Evolutionary conservation across 1,140 invertebrate species (phyloP).

Genomic region (Eueides isabella): DNA sequence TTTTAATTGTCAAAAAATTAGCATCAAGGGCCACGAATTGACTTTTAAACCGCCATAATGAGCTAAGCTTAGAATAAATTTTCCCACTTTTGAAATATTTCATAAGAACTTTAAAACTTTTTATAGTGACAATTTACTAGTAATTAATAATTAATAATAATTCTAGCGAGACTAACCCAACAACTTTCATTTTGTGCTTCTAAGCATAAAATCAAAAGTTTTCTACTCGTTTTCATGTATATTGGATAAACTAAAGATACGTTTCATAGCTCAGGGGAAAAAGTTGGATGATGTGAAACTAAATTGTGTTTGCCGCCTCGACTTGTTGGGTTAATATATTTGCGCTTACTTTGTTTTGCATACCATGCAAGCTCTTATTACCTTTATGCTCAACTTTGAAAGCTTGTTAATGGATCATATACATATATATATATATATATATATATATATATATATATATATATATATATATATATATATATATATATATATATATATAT

Average conservation of each 20-base stretch:
- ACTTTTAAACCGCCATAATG: no score
- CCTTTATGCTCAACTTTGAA: not conserved
- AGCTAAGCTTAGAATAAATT: not conserved
- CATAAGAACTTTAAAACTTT: no score
- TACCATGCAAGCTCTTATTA: not conserved
- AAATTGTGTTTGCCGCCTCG: slow-evolving; percentile 29
- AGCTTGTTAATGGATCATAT: not conserved
- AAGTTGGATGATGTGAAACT: slow-evolving; percentile 33
- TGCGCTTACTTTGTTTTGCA: slow-evolving; percentile 21
- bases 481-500: no score
- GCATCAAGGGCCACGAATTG: not conserved
- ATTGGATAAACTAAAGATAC: slow-evolving; percentile 35
- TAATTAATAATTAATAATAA: not conserved
- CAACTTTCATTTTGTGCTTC: not conserved
- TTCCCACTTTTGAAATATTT: no score
- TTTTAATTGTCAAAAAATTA: no score
- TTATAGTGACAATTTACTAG: no score
- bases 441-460: no score
- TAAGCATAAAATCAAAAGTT: slow-evolving; percentile 22
- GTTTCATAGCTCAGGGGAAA: slow-evolving; percentile 25
- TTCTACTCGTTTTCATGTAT: slow-evolving; percentile 24
- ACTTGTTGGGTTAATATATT: slow-evolving; percentile 29
- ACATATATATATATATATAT: no score
- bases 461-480: no score
- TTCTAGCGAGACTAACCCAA: not conserved